Evolutionary conservation across 2,797 vertebrate genomes (phyloP), one percentile per base, ranked within the genome.

Genomic region (Eulemur albifrons): DNA sequence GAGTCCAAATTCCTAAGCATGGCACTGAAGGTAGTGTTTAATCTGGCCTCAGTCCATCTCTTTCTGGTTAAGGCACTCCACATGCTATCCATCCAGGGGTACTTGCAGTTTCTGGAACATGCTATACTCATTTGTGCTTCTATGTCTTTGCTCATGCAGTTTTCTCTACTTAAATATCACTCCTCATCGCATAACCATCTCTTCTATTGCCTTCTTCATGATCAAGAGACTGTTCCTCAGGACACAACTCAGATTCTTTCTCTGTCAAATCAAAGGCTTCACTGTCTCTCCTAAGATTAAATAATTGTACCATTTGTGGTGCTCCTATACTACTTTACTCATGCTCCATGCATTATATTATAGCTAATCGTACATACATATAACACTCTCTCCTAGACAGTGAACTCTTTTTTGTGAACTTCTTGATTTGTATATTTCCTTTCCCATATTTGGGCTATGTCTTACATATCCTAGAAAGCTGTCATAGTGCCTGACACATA

Each of bases 101-200:
- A 32, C 79, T 50, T 92, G 52, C 27, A 87, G 27, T 79, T 97
- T 92, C 54, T 93, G 69, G 59, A 94, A 79, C 35, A 76, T 81
- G 59, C n/a, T 54, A 30, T 73, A 32, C 14, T 90, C 54, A 80
- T 69, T 82, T 92, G 45, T 85, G 25, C 20, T 83, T 94, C 35
- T 83, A 5, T n/a, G 48, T 81, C 69, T 95, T 95, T 94, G 48
- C n/a, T 92, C 30, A 82, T 48, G 21, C 17, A 90, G 27, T 82
- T 89, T 80, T 48, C 57, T 85, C 25, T 94, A n/a, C 18, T 84
- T 95, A 72, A 89, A 81, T 32, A 27, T 84, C 25, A 79, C 23
- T 82, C 32, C 7, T 73, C 21, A 72, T 45, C n/a, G 25, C n/a
- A 85, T 23, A 88, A 9, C 17, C 38, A 52, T 85, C 32, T 67